These are phyloP conservation scores for Gnathonemus echidnorhynchus DNA, from an alignment of 2,113 vertebrate genomes.

Conservation along the genomic window DNA sequence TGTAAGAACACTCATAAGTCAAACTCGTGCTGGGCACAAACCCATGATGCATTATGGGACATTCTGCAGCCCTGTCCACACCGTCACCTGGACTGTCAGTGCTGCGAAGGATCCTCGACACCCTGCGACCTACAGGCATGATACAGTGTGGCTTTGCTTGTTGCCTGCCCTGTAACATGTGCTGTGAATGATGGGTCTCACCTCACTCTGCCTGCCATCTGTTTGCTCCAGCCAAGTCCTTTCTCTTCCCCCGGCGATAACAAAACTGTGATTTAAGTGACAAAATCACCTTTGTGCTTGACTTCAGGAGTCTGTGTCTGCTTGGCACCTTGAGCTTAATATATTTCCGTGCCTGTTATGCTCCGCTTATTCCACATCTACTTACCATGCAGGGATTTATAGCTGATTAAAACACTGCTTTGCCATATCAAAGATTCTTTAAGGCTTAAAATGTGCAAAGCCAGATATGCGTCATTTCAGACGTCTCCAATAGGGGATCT, in stretches of 20 bases:
- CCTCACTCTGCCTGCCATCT: slow-evolving; percentile 14
- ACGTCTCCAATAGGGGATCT: background rate
- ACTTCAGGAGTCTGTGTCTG: background rate
- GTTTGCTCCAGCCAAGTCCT: background rate
- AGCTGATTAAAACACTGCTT: background rate
- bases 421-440: background rate
- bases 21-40: background rate
- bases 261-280: background rate
- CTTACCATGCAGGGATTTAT: background rate
- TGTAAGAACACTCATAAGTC: background rate
- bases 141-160: slow-evolving; percentile 22
- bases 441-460: background rate
- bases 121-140: slow-evolving; percentile 4
- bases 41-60: background rate
- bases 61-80: background rate
- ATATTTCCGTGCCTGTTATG: background rate
- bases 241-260: background rate
- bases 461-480: background rate
- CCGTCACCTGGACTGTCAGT: slow-evolving; percentile 13
- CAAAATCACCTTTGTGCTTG: slow-evolving; percentile 6
- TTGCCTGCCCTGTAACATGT: slow-evolving; percentile 32
- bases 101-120: slow-evolving; percentile 34
- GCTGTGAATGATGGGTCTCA: slow-evolving; percentile 15
- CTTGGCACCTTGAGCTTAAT: background rate
- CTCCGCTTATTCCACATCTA: background rate